Conservation (phyloP, 2,797 vertebrate species). For the Salmo trutta region DNA sequence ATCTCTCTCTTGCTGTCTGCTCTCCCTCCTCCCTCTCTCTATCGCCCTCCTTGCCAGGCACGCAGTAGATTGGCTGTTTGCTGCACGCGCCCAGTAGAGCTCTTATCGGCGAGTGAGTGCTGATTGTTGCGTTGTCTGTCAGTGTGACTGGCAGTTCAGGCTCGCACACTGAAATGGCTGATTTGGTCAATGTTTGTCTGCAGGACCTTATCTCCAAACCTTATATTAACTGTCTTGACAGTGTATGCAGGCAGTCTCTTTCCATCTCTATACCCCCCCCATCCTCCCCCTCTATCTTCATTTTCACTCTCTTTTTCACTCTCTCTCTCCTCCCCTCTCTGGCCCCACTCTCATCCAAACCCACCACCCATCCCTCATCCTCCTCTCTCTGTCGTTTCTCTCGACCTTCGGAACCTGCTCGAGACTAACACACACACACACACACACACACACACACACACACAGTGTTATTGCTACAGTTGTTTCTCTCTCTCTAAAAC, state of each 20-base stretch:
- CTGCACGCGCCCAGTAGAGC: constrained; percentile 75
- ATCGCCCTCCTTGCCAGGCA: constrained; percentile 58
- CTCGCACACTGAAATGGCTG: constrained; percentile 77
- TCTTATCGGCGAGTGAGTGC: constrained; percentile 78
- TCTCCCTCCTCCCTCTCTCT: constrained; percentile 33
- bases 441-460: too few species aligned
- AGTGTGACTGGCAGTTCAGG: constrained; percentile 78
- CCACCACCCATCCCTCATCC: constrained; percentile 4
- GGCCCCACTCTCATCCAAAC: constrained; percentile 3
- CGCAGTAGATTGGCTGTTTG: constrained; percentile 77
- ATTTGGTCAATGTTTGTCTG: constrained; percentile 84
- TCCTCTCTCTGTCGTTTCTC: constrained; percentile 4
- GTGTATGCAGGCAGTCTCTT: constrained; percentile 77
- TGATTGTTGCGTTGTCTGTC: constrained; percentile 83
- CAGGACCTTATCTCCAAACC: constrained; percentile 78
- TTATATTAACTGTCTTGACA: constrained; percentile 79
- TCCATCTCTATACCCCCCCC: constrained; percentile 66
- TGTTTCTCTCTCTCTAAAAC: too few species aligned
- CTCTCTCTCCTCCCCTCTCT: background rate
- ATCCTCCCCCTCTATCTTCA: constrained; percentile 16
- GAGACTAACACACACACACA: too few species aligned
- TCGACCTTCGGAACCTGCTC: too few species aligned
- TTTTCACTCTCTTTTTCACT: constrained; percentile 32
- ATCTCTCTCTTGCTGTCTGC: constrained; percentile 24
- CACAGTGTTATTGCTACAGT: too few species aligned